These are phyloP conservation scores for Epistrophe eligans DNA, from an alignment of 2,888 invertebrate genomes.

Conservation along the genomic window DNA sequence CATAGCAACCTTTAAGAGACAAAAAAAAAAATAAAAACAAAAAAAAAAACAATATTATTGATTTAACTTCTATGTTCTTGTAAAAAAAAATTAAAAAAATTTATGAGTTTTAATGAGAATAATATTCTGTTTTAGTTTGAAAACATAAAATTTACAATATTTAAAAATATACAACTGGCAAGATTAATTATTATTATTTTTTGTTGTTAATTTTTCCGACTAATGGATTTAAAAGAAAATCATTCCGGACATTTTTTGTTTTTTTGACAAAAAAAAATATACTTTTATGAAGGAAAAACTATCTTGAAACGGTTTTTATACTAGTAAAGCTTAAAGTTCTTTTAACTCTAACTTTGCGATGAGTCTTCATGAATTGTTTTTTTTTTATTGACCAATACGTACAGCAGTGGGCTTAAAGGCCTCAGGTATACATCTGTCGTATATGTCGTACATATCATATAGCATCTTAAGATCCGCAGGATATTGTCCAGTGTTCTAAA, in stretches of 20 bases:
- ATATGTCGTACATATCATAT: constrained; percentile 60
- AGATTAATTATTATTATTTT: neutral
- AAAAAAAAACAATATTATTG: neutral
- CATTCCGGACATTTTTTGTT: constrained; percentile 27
- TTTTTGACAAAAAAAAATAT: constrained; percentile 1
- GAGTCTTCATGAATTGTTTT: constrained; percentile 54
- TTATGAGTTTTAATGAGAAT: constrained; percentile 32
- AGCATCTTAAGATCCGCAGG: constrained; percentile 66
- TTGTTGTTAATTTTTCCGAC: constrained; percentile 2
- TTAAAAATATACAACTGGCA: neutral
- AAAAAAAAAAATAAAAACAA: constrained; percentile 23
- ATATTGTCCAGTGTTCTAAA: constrained; percentile 71
- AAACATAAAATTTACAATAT: constrained; percentile 5
- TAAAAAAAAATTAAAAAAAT: neutral
- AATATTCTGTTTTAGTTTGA: neutral
- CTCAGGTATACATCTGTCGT: constrained; percentile 69
- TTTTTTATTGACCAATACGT: constrained; percentile 66
- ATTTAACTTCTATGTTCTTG: neutral
- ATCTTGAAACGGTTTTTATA: constrained; percentile 50
- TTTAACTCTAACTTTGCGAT: constrained; percentile 46
- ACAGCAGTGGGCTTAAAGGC: constrained; percentile 69
- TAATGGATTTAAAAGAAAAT: neutral
- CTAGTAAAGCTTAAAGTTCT: constrained; percentile 32
- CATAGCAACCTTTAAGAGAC: constrained; percentile 89
- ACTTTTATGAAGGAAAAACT: constrained; percentile 31